Evolutionary conservation across 2,888 invertebrate species (phyloP), one percentile per base, ranked within the genome.

Genomic region (Cheilosia impressa): DNA sequence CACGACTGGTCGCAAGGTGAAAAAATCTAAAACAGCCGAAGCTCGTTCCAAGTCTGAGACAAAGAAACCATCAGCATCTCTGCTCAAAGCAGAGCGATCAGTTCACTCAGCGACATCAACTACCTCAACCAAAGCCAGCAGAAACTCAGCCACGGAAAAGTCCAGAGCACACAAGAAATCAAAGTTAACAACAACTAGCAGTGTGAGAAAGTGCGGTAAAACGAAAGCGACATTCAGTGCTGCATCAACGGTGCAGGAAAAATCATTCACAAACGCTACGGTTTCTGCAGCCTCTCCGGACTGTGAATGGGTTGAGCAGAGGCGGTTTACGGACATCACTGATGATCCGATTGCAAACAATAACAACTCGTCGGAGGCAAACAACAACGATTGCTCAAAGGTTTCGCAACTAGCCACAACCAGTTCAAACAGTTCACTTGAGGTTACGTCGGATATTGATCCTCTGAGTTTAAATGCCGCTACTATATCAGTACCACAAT

Each of bases 11-110:
- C 87, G 88, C 2, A 88, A 80, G 82, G 52, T 66, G 60, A 87
- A 83, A 87, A 89, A 87, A 78, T 80, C 87, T n/a, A 87, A 84
- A 71, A 75, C 85, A 71, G 45, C 71, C 34, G 89, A 89, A 87
- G 87, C 71, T 91, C 89, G 94, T 90, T 91, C 94, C 90, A 91
- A 93, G 90, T 90, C 93, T 87, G 89, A 93, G 90, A 90, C 92
- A 87, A 91, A 94, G 90, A 91, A 92, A 89, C 90, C 93, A 91
- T 63, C 77, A 5, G n/a, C 73, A 17, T 52, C 78, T 9, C 34
- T 41, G 60, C 47, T 78, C 13, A 76, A 43, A 60, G 38, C 75
- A 2, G 77, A 82, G n/a, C 71, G 38, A 66, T 62, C 31, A 10
- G 9, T 63, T 41, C 63, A 38, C n/a, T 47, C 52, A 76, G 41